Evolutionary conservation across 2,797 vertebrate species (phyloP).

Genomic region (Masticophis lateralis): DNA sequence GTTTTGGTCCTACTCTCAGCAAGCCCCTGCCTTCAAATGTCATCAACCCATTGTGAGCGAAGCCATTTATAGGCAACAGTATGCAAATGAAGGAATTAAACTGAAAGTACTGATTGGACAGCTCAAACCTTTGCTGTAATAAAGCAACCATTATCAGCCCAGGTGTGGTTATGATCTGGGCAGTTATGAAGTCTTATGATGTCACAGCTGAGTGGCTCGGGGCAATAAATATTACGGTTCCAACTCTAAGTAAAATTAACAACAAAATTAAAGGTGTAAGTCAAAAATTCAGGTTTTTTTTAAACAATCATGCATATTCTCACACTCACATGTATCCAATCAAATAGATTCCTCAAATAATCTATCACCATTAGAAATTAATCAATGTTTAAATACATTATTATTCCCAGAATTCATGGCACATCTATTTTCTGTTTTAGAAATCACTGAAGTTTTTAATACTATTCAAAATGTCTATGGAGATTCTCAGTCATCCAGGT

Average conservation of each 20-base stretch:
- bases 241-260: neutral
- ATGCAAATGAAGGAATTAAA: conserved; percentile 14
- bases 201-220: neutral
- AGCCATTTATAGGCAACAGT: neutral
- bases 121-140: neutral
- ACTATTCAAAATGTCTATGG: neutral
- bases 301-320: neutral
- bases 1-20: neutral
- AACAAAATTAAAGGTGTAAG: neutral
- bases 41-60: neutral
- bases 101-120: neutral
- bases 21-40: neutral
- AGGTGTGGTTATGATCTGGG: neutral
- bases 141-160: neutral
- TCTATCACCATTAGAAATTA: neutral
- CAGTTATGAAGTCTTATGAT: neutral
- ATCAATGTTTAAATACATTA: neutral
- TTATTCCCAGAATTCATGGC: neutral
- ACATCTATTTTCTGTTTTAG: neutral
- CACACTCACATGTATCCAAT: neutral
- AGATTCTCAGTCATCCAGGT: neutral
- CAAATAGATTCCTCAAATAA: neutral
- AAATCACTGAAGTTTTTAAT: neutral
- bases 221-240: neutral
- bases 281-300: neutral